phyloP scores from a whole-genome alignment of 2,888 invertebrate species.

The Trichopoda pennipes region DNA sequence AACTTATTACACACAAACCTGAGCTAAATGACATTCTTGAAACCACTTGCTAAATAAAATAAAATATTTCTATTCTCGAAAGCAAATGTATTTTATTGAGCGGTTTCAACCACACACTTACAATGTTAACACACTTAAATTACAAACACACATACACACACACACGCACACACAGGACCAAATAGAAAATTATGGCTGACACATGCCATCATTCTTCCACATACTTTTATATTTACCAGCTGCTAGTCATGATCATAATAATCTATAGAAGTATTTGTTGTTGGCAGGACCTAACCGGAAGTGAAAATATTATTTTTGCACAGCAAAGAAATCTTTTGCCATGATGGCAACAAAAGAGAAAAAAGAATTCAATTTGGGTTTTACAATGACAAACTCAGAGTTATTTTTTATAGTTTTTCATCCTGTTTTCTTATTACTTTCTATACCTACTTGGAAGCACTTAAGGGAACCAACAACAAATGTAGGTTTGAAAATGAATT shows the following conservation, averaged over 20 bases:
- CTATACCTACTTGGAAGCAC: background rate
- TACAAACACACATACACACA: too few relatives aligned
- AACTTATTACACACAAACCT: too few relatives aligned
- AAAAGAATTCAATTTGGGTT: constrained; percentile 61
- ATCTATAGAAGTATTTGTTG: background rate
- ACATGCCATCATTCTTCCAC: constrained; percentile 5
- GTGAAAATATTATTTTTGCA: constrained; percentile 57
- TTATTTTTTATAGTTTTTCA: too few relatives aligned
- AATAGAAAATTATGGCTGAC: constrained; percentile 7
- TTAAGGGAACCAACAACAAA: constrained; percentile 1
- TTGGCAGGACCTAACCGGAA: constrained; percentile 34
- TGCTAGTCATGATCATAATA: constrained; percentile 9
- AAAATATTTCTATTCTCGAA: too few relatives aligned
- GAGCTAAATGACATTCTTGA: too few relatives aligned
- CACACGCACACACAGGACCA: too few relatives aligned
- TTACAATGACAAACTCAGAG: too few relatives aligned
- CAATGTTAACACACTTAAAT: background rate
- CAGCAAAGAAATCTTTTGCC: constrained; percentile 53
- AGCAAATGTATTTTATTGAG: too few relatives aligned
- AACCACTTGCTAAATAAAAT: too few relatives aligned
- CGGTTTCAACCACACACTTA: background rate
- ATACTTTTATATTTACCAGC: constrained; percentile 24
- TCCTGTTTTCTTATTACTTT: background rate
- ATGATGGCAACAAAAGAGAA: constrained; percentile 58
- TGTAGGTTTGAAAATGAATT: constrained; percentile 7